Percentiles rank a stretch among this genome's conserved stretches.
Evolutionary conservation across 1,140 invertebrate genomes (phyloP).

Genomic region (Heliconius himera): DNA sequence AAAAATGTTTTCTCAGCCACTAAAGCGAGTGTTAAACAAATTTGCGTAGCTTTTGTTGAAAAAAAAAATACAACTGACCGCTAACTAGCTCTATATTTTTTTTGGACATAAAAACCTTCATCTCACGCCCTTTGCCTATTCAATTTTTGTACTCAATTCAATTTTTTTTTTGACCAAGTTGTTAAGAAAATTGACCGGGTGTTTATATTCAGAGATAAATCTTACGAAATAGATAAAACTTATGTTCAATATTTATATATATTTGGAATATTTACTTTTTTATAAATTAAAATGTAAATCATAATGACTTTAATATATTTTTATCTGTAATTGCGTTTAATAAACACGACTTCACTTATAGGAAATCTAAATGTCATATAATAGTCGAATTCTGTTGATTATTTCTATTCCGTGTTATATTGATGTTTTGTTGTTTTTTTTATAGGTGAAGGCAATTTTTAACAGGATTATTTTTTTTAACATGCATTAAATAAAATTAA

Average conservation of each 20-base stretch:
- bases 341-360: neutral
- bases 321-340: conserved; percentile 2
- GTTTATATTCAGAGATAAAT: neutral
- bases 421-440: too few species aligned
- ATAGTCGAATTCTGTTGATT: too few species aligned
- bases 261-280: neutral
- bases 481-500: too few species aligned
- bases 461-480: too few species aligned
- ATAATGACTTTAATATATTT: neutral
- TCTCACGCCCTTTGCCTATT: conserved; percentile 54
- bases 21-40: conserved; percentile 61
- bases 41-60: conserved; percentile 54
- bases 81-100: conserved; percentile 63
- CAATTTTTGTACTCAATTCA: neutral
- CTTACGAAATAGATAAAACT: neutral
- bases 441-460: too few species aligned
- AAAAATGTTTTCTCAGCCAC: conserved; percentile 64
- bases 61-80: conserved; percentile 56
- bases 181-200: conserved; percentile 1
- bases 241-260: too few species aligned
- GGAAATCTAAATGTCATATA: neutral
- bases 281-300: neutral
- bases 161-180: neutral
- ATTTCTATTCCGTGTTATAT: too few species aligned
- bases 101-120: conserved; percentile 37